phyloP scores from a whole-genome alignment of 2,888 invertebrate species.

The Rhamnusium bicolor region DNA sequence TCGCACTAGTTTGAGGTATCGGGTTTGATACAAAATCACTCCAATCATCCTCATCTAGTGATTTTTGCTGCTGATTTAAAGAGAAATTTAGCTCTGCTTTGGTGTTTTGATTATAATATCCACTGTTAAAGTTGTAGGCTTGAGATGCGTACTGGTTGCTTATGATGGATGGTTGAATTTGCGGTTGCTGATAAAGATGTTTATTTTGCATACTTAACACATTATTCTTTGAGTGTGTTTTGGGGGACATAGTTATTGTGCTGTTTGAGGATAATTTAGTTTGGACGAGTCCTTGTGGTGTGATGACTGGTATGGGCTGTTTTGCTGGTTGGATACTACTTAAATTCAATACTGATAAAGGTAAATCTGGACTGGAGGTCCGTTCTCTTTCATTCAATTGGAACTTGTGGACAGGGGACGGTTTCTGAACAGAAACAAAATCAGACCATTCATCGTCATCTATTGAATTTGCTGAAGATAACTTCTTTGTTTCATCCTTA shows the following conservation, averaged over 20 bases:
- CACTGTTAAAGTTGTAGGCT: slow-evolving; percentile 43
- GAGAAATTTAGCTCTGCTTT: slow-evolving; percentile 8
- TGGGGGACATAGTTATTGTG: slow-evolving; percentile 38
- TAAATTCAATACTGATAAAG: slow-evolving; percentile 67
- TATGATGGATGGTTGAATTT: slow-evolving; percentile 62
- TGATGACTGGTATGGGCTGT: slow-evolving; percentile 67
- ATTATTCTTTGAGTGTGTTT: slow-evolving; percentile 41
- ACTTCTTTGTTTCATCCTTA: slow-evolving; percentile 18
- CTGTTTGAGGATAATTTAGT: slow-evolving; percentile 62
- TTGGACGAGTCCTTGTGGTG: slow-evolving; percentile 66
- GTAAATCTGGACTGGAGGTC: slow-evolving; percentile 65
- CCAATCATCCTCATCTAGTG: slow-evolving; percentile 73
- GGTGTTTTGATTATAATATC: slow-evolving; percentile 9
- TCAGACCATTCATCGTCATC: slow-evolving; percentile 78
- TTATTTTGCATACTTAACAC: slow-evolving; percentile 35
- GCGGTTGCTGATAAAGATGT: slow-evolving; percentile 31
- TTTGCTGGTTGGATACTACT: slow-evolving; percentile 65
- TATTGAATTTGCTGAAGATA: slow-evolving; percentile 18
- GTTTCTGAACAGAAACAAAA: slow-evolving; percentile 71
- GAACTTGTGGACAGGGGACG: slow-evolving; percentile 56
- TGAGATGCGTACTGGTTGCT: slow-evolving; percentile 63
- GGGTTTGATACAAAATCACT: slow-evolving; percentile 74
- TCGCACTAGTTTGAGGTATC: slow-evolving; percentile 55
- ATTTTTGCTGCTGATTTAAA: slow-evolving; percentile 9
- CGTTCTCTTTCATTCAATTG: slow-evolving; percentile 51